Evolutionary conservation across 2,888 invertebrate species (phyloP).

Genomic region (Papilio elwesi): DNA sequence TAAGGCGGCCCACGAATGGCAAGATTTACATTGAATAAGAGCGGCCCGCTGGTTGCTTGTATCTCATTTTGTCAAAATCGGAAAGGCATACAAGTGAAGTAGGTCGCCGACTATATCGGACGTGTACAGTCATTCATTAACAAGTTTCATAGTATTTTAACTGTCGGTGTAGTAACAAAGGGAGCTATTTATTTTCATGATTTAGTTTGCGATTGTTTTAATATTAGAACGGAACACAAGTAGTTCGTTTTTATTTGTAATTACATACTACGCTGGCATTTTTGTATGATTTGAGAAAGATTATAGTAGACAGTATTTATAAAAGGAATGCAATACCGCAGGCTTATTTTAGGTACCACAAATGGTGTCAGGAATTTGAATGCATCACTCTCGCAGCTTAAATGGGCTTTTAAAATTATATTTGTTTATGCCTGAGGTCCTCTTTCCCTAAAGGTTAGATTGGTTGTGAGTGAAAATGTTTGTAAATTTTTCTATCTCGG

Average conservation of each 20-base stretch:
- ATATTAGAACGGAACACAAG: background rate
- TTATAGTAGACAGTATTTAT: background rate
- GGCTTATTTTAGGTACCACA: background rate
- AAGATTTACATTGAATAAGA: conserved; percentile 46
- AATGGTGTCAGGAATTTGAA: conserved; percentile 1
- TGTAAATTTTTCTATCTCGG: too few species aligned
- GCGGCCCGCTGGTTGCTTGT: conserved; percentile 44
- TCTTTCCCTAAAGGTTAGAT: too few species aligned
- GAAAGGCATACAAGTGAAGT: conserved; percentile 38
- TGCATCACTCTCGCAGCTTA: background rate
- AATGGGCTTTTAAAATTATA: background rate
- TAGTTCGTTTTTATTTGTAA: background rate
- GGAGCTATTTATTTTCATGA: conserved; percentile 11
- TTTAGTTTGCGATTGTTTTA: conserved; percentile 15
- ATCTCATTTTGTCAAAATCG: conserved; percentile 49
- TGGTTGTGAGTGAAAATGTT: too few species aligned
- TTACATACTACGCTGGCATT: background rate
- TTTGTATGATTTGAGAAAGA: too few species aligned
- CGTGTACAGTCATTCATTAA: conserved; percentile 11
- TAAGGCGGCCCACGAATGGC: conserved; percentile 39
- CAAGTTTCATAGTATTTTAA: background rate
- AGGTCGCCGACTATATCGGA: conserved; percentile 11
- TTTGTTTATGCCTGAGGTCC: too few species aligned
- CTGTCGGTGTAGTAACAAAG: background rate
- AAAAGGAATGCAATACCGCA: background rate